Evolutionary conservation across 1,140 invertebrate genomes (phyloP).

Genomic region (Meteorus sp.): DNA sequence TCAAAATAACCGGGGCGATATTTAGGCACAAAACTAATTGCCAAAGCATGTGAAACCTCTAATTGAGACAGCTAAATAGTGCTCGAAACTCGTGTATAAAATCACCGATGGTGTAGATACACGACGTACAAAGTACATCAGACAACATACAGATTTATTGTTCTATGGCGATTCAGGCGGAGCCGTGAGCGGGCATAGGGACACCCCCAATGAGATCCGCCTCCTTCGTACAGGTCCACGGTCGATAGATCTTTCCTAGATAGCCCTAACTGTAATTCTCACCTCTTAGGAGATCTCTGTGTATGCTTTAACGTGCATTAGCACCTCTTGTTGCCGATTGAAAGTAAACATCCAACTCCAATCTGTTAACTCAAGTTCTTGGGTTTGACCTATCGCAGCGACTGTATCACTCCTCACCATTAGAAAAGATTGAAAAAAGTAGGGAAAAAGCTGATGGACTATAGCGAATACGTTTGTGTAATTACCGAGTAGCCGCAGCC

Average conservation of each 20-base stretch:
- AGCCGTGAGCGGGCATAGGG: no score
- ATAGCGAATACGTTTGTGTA: not conserved
- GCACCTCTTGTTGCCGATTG: slow-evolving; percentile 37
- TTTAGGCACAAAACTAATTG: slow-evolving; percentile 13
- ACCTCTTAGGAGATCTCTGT: slow-evolving; percentile 28
- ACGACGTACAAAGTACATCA: slow-evolving; percentile 9
- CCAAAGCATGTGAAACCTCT: slow-evolving; percentile 32
- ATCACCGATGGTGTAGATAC: slow-evolving; percentile 15
- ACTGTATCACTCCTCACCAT: not conserved
- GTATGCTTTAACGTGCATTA: slow-evolving; percentile 31
- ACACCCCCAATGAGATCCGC: slow-evolving; percentile 21
- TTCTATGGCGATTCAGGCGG: slow-evolving; percentile 25
- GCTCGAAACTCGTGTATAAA: slow-evolving; percentile 9
- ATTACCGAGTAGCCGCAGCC: not conserved
- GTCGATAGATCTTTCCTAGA: slow-evolving; percentile 33
- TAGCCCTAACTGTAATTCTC: slow-evolving; percentile 36
- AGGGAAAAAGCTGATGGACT: no score
- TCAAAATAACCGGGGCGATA: slow-evolving; percentile 16
- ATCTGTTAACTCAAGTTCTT: slow-evolving; percentile 1
- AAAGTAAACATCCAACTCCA: slow-evolving; percentile 36
- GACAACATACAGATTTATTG: slow-evolving; percentile 31
- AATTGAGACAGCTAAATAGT: slow-evolving; percentile 40
- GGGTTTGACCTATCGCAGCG: not conserved
- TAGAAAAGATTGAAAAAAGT: not conserved
- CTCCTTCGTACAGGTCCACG: slow-evolving; percentile 19